phyloP scores from a whole-genome alignment of 2,888 invertebrate genomes.

The Pasiphila rectangulata region DNA sequence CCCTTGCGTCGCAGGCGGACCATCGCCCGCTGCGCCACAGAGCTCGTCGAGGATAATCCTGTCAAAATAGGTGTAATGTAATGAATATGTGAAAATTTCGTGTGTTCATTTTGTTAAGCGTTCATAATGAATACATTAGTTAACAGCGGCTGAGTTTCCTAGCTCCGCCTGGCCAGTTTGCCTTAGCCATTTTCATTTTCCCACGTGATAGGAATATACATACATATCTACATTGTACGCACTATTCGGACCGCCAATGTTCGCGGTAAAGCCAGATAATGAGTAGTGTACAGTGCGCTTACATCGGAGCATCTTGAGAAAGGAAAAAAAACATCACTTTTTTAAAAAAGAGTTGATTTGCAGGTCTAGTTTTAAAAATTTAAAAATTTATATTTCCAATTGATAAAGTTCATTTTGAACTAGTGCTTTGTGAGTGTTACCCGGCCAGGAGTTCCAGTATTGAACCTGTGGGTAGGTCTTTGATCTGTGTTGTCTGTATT shows the following conservation, averaged over 20 bases:
- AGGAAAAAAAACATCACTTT: background rate
- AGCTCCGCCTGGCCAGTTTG: too few relatives aligned
- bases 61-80: too few relatives aligned
- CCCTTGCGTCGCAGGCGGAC: too few relatives aligned
- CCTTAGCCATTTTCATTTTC: background rate
- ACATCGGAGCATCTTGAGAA: constrained; percentile 21
- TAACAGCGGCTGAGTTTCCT: too few relatives aligned
- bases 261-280: constrained; percentile 26
- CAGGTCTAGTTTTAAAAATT: too few relatives aligned
- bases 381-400: too few relatives aligned
- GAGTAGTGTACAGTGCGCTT: constrained; percentile 30
- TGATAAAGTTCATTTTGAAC: background rate
- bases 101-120: too few relatives aligned
- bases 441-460: background rate
- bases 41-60: too few relatives aligned
- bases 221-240: background rate
- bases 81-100: too few relatives aligned
- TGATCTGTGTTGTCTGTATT: background rate
- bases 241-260: background rate
- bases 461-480: constrained; percentile 1
- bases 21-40: too few relatives aligned
- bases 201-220: constrained; percentile 9
- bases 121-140: too few relatives aligned
- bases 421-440: constrained; percentile 1
- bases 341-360: too few relatives aligned